Evolutionary conservation across 2,113 vertebrate genomes (phyloP).

Genomic region (Phainopepla nitens): DNA sequence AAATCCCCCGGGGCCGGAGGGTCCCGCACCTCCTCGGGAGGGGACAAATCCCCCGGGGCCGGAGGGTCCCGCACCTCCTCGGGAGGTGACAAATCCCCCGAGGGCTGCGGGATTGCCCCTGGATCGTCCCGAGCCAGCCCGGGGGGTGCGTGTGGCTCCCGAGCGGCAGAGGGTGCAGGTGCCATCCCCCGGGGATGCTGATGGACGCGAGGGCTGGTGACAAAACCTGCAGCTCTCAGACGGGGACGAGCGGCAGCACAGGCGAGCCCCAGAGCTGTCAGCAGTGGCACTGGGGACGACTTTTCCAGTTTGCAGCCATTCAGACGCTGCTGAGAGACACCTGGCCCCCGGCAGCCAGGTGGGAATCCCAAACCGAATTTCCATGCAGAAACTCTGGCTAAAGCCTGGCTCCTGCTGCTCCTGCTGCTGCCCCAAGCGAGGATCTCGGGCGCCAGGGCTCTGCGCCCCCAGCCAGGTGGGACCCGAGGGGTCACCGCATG

Average conservation of each 20-base stretch:
- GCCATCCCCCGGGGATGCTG: not conserved
- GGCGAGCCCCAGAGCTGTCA: not conserved
- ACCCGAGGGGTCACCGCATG: not conserved
- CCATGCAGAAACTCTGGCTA: not conserved
- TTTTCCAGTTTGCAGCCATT: not conserved
- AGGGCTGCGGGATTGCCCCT: fast-evolving
- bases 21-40: not conserved
- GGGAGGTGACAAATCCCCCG: fast-evolving
- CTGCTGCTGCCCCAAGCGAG: not conserved
- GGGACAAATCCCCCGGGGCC: not conserved
- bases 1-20: no score
- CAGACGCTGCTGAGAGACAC: not conserved
- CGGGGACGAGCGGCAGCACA: not conserved
- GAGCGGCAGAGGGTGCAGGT: fast-evolving
- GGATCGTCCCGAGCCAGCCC: not conserved
- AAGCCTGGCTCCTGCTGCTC: not conserved
- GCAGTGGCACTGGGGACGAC: fast-evolving
- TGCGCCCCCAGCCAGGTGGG: no score
- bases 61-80: not conserved
- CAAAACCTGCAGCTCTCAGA: not conserved
- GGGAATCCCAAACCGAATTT: not conserved
- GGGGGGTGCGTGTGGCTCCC: not conserved
- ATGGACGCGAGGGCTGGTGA: fast-evolving
- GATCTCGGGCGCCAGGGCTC: no score
- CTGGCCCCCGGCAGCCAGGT: not conserved